Conservation (phyloP, 1,140 invertebrate genomes). For the Coelopa frigida region DNA sequence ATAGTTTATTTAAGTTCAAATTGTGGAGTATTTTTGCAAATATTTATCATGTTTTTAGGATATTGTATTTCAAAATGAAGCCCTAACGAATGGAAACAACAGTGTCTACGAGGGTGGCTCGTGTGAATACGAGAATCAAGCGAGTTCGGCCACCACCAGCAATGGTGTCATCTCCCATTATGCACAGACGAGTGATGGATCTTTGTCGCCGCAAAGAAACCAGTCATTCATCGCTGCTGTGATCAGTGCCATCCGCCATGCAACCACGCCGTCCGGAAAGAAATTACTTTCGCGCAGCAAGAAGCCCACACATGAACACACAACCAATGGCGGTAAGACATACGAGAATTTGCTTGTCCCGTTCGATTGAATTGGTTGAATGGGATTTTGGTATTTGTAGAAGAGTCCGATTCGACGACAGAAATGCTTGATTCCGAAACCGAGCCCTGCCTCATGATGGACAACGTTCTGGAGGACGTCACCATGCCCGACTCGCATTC, state of each 20-base stretch:
- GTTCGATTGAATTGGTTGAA: too few species aligned
- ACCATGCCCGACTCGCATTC: slow-evolving; percentile 57
- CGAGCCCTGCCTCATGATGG: slow-evolving; percentile 71
- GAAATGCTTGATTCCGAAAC: slow-evolving; percentile 70
- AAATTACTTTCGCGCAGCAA: slow-evolving; percentile 25
- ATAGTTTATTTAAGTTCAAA: too few species aligned
- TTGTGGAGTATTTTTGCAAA: too few species aligned
- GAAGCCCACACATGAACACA: slow-evolving; percentile 8
- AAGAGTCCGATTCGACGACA: slow-evolving; percentile 53
- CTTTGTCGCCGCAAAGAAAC: slow-evolving; percentile 53
- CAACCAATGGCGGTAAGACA: background rate
- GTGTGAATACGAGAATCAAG: background rate
- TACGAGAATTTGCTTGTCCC: background rate
- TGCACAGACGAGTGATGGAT: slow-evolving; percentile 46
- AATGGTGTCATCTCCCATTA: slow-evolving; percentile 10
- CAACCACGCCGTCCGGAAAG: slow-evolving; percentile 46
- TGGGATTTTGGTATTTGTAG: slow-evolving; percentile 12
- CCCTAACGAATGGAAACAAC: slow-evolving; percentile 55
- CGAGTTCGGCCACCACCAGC: slow-evolving; percentile 2
- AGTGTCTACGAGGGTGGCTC: slow-evolving; percentile 1
- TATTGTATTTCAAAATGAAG: slow-evolving; percentile 67
- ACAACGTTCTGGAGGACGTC: slow-evolving; percentile 62
- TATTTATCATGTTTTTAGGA: too few species aligned
- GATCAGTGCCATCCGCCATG: slow-evolving; percentile 59
- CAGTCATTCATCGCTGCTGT: slow-evolving; percentile 60